A percentile compares a stretch with the other conserved stretches of the same genome.
phyloP scores from a whole-genome alignment of 2,113 vertebrate genomes.

The Capreolus pygargus region DNA sequence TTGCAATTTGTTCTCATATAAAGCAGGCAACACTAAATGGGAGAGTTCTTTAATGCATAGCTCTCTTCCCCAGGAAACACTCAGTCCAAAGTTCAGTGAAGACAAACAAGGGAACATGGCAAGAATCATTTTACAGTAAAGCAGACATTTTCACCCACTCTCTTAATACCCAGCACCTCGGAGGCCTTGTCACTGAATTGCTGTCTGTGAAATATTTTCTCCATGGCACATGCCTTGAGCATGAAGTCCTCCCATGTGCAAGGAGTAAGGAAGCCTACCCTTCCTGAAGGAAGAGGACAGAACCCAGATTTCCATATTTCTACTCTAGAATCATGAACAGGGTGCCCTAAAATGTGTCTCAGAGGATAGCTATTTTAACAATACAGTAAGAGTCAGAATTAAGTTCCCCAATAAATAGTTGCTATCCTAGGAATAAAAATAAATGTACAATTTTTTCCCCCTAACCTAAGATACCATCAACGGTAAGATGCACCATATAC shows the following conservation, averaged over 20 bases:
- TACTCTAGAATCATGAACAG: background rate
- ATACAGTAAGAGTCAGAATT: conserved; percentile 60
- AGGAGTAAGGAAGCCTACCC: conserved; percentile 35
- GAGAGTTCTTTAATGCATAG: background rate
- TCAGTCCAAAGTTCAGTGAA: conserved; percentile 60
- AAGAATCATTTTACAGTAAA: conserved; percentile 14
- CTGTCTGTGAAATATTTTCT: conserved; percentile 16
- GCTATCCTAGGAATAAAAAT: conserved; percentile 71
- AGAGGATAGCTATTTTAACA: conserved; percentile 23
- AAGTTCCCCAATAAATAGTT: conserved; percentile 63
- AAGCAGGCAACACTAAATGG: background rate
- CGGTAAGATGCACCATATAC: background rate
- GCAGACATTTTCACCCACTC: background rate
- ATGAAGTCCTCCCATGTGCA: conserved; percentile 47
- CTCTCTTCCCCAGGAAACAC: conserved; percentile 38
- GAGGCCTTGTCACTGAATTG: background rate
- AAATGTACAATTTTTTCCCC: conserved; percentile 57
- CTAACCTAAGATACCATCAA: background rate
- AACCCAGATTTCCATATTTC: conserved; percentile 42
- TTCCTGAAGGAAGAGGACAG: conserved; percentile 51
- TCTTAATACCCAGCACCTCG: conserved; percentile 5
- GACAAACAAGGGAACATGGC: conserved; percentile 40
- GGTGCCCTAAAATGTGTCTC: conserved; percentile 52
- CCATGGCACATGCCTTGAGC: conserved; percentile 2
- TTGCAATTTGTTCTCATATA: conserved; percentile 41